Evolutionary conservation across 2,113 vertebrate species (phyloP), one percentile per base, ranked within the genome.

Genomic region (Megaceryle maxima): DNA sequence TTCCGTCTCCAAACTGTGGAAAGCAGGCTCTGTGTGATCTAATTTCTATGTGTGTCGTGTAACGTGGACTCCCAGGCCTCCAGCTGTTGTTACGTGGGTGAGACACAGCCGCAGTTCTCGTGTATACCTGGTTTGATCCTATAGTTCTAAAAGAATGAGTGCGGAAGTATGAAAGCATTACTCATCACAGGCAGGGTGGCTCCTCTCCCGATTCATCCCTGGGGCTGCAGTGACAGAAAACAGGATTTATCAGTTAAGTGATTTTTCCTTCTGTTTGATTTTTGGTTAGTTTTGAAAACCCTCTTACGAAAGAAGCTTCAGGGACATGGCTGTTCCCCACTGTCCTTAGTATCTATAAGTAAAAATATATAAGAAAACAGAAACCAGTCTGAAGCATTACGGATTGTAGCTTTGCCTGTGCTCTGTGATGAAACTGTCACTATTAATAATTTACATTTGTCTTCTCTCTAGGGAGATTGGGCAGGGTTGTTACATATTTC

Each of bases 201-300:
- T 87, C 7, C 33, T 63, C 11, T 75, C 48, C 16, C 12, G 69
- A 24, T 35, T 68, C 77, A 39, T 25, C 39, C 41, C 39, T 35
- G 56, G 21, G 29, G 62, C 4, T 39, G 16, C 11, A 64, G 60
- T 29, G 60, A 44, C 20, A 37, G 50, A 51, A 72, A 69, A 43
- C 29, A 68, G 18, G 18, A 37, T 66, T 77, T 81, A 19, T 69
- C 60, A 83, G 55, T 44, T 25, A 39, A 0, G 0, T 8, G 13
- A 62, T 87, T 81, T 44, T 29, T 43, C 87, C 66, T 79, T 43
- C 81, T 64, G 39, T 43, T 70, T 70, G 64, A 37, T 43, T 78
- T 92, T 64, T 87, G n/a, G 64, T 74, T 51, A 35, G 13, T 69
- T 96, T 91, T 91, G 76, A 74, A 57, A 93, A 33, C 33, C 9